A percentile compares a stretch with the other conserved stretches of the same genome.
Evolutionary conservation across 1,140 invertebrate species (phyloP).

Genomic region (Notospermus geniculatus): DNA sequence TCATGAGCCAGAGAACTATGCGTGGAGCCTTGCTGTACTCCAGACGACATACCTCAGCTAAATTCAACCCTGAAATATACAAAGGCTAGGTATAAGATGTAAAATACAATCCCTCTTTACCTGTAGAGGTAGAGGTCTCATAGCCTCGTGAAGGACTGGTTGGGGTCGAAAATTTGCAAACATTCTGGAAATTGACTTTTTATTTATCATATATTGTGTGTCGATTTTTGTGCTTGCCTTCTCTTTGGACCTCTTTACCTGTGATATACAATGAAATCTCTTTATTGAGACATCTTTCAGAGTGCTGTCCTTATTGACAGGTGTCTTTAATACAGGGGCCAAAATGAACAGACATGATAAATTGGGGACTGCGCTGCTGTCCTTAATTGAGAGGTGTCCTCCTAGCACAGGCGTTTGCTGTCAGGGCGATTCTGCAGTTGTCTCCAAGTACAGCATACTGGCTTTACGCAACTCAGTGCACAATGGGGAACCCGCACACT

Average conservation of each 20-base stretch:
- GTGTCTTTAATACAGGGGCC: neutral
- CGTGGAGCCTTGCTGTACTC: conserved; percentile 78
- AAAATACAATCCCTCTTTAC: neutral
- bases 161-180: no score
- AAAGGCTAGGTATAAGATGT: neutral
- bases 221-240: no score
- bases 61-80: conserved; percentile 34
- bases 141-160: no score
- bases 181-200: no score
- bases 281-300: neutral
- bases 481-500: no score
- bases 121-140: no score
- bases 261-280: neutral
- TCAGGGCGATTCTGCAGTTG: no score
- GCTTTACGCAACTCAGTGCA: no score
- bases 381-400: neutral
- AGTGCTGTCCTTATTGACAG: no score
- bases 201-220: no score
- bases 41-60: conserved; percentile 60
- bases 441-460: no score
- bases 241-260: no score
- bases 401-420: neutral
- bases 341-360: neutral
- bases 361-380: neutral
- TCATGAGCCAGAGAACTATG: conserved; percentile 85